Percentiles rank a stretch among this genome's conserved stretches.
Conservation (phyloP, 2,797 vertebrate species). For the Smutsia temminckii region DNA sequence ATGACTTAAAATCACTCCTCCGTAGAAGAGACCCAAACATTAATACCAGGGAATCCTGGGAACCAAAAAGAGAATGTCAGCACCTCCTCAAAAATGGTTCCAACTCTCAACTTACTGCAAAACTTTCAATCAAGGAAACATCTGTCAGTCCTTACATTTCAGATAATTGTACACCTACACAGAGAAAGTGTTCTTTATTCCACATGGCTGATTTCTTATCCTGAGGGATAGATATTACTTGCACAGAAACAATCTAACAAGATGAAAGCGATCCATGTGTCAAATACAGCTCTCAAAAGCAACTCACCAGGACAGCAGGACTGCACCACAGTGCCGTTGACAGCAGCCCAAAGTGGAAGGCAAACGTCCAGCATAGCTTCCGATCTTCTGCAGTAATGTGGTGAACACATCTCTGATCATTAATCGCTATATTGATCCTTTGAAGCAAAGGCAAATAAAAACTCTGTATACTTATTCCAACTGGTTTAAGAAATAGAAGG, state of each 20-base stretch:
- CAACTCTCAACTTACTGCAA: constrained; percentile 63
- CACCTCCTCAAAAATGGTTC: constrained; percentile 69
- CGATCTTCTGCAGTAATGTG: constrained; percentile 27
- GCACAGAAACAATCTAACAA: constrained; percentile 77
- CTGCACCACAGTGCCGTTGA: constrained; percentile 62
- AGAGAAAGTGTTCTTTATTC: constrained; percentile 81
- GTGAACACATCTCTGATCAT: not conserved
- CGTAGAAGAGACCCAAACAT: not conserved
- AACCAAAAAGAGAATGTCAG: constrained; percentile 44
- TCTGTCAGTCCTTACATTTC: constrained; percentile 82
- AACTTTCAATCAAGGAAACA: constrained; percentile 78
- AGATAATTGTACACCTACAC: constrained; percentile 82
- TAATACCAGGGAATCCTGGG: not conserved
- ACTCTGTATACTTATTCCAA: not conserved
- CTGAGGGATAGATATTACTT: constrained; percentile 82
- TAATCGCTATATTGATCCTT: not conserved
- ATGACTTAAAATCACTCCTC: constrained; percentile 47
- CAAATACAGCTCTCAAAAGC: constrained; percentile 73
- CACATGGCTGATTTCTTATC: constrained; percentile 78
- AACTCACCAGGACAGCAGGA: constrained; percentile 59
- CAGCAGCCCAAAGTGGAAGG: constrained; percentile 68
- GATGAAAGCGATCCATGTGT: constrained; percentile 70
- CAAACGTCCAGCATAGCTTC: constrained; percentile 56
- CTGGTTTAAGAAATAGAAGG: not conserved
- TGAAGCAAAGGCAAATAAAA: not conserved